phyloP scores from a whole-genome alignment of 2,888 invertebrate species.

The Cephus spinipes region DNA sequence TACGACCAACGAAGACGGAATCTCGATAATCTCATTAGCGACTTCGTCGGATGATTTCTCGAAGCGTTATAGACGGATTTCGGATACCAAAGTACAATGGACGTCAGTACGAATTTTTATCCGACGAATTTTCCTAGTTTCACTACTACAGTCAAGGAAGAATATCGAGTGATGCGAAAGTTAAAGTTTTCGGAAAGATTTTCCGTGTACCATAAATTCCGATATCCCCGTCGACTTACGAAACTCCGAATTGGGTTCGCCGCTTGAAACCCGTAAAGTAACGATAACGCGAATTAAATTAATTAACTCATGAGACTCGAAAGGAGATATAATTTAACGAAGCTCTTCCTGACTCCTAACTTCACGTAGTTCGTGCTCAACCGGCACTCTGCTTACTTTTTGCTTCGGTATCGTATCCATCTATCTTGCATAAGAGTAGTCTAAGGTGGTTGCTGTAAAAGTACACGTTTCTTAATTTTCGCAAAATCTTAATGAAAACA shows the following conservation, averaged over 20 bases:
- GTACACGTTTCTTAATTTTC: not conserved
- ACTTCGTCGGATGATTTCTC: not conserved
- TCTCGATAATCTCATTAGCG: not conserved
- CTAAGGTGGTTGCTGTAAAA: not conserved
- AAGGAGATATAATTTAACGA: constrained; percentile 1
- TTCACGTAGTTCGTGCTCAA: not conserved
- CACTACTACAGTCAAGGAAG: not conserved
- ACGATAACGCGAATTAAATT: constrained; percentile 7
- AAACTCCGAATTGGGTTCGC: not conserved
- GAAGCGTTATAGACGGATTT: not conserved
- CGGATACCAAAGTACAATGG: not conserved
- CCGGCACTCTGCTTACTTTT: not conserved
- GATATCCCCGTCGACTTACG: not conserved
- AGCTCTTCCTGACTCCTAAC: constrained; percentile 8
- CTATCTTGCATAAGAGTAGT: not conserved
- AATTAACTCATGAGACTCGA: not conserved
- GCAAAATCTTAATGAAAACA: not conserved
- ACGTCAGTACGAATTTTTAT: not conserved
- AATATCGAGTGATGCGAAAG: not conserved
- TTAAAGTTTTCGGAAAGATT: not conserved
- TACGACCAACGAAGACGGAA: not conserved
- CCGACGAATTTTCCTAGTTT: not conserved
- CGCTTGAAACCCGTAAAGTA: constrained; percentile 3
- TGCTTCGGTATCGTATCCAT: not conserved
- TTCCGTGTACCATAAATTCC: not conserved